Evolutionary conservation across 2,113 vertebrate genomes (phyloP), one percentile per base, ranked within the genome.

Genomic region (Entelurus aequoreus): DNA sequence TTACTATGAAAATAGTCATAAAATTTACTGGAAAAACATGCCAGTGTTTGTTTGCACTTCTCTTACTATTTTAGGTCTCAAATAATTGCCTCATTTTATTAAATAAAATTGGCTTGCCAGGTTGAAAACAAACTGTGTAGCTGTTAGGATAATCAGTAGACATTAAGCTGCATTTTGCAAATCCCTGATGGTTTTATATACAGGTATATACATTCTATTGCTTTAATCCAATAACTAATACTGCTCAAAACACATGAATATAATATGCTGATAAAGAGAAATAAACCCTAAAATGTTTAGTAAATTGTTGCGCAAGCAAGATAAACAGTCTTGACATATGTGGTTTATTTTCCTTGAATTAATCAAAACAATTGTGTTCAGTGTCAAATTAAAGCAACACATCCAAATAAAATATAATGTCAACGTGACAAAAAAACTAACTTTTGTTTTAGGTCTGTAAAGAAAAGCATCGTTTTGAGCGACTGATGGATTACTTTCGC

Each of bases 401-500:
- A 11, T 35, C 51, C 6, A 19, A 3, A 19, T 50, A 14, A 50
- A 19, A 53, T 19, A 14, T 21, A 36, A 60, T 48, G 10, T n/a
- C 19, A 28, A 14, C 13, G 21, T 44, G 12, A 8, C n/a, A 6
- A 8, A 47, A 9, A 15, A 5, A 19, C 14, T 8, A 4, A n/a
- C n/a, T n/a, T 12, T 19, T 11, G 35, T 60, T 76, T 12, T 75
- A 99, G 96, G 95, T 99, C 44, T 99, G 95, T 78, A 95, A 97
- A 75, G 96, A 99, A 84, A 91, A 94, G 70, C 93, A 95, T 66
- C 95, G 96, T 54, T 99, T 99, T 35, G 96, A 99, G 89, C 94
- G 95, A 77, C 89, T 99, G 62, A 98, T 99, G 96, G 96, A 98
- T 11, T 96, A 95, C 13, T 99, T 99, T 87, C 93, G 93, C 60